Base-by-base conservation (phyloP, 1,140 invertebrate species). In the Drosophila prosaltans region DNA sequence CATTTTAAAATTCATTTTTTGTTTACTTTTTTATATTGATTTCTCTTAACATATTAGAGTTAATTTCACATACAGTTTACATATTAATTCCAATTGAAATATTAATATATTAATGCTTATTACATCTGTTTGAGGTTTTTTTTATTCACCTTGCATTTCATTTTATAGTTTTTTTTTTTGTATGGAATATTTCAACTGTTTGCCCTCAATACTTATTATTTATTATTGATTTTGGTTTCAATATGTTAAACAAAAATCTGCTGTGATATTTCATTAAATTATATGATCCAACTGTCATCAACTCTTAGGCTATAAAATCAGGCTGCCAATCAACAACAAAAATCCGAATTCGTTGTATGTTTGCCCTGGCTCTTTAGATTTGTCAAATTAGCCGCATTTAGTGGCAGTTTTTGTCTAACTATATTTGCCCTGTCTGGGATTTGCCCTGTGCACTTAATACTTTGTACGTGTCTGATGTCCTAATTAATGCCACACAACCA, bases 401-500 rank as follows among this genome's bases (percentile, higher is more conserved):
- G 39, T 39, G 43, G 72, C 16, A 51, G 45, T 59, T 39, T 40
- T 8, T 24, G 57, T 39, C 57, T 59, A 51, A 51, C 45, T 51
- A 10, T 51, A 4, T 51, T 51, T 51, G 21, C 32, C 21, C 40
- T 61, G 65, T 57, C 41, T 48, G 55, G 39, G 36, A 58, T 41
- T 61, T 45, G 16, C 45, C 45, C 48, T 69, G 58, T 30, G 16
- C 65, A 69, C 43, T 69, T 81, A 78, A 86, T 81, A 75, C 63
- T 72, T 68, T 43, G 32, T 75, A 81, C 81, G 81, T 85, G 81
- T 65, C 60, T 59, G 74, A 71, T 55, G 67, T 63, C 61, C 65
- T 82, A 85, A 85, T 86, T 79, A 86, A 81, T 65, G 74, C 43
- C 55, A 24, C 16, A 7, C 4, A 67, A 36, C 43, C 41, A 66